Base-by-base conservation (phyloP, 2,113 vertebrate genomes). In the Nothobranchius kuhntae region DNA sequence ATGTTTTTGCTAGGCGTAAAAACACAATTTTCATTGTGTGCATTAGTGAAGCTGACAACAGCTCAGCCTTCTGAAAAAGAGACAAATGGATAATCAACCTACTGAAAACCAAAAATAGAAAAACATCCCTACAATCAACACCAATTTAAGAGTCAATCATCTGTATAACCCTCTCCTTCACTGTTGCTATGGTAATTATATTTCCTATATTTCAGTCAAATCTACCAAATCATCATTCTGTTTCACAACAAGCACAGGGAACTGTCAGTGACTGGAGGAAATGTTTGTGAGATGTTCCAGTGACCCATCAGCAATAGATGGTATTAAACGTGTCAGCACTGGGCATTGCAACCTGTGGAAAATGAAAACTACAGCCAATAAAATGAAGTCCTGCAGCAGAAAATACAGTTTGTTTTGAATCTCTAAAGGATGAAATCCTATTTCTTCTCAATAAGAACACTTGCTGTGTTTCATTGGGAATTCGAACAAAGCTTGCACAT, bases 201-300 rank as follows among this genome's bases (percentile, higher is more conserved):
- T 58, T 70, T 81, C 65, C 71, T 88, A 71, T 73, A 63, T 72
- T 77, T 30, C 8, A 50, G 68, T 55, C n/a, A 71, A 75, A 45
- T 69, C 44, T 24, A 64, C 54, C 52, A 47, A 45, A 53, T 54
- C 66, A 40, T 71, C 10, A 2, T 26, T 10, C 6, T 44, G 65
- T 53, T 82, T 63, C n/a, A 63, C 50, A 54, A 40, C 7, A 40
- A 40, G 7, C 6, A 1, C 38, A 40, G 38, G 7, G 9, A 4
- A 6, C 7, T 38, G 36, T 38, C 36, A 6, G 36, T 38, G 36
- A 38, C 36, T 38, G 36, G 7, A 38, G 36, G 36, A 38, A 38
- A 38, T 38, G 7, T 40, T 40, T 9, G 30, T 30, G 38, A 40
- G 38, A 40, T 40, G 38, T 10, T 45, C 44, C 42, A 44, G 42